phyloP scores from a whole-genome alignment of 2,888 invertebrate genomes.

The Campoplex capitator region DNA sequence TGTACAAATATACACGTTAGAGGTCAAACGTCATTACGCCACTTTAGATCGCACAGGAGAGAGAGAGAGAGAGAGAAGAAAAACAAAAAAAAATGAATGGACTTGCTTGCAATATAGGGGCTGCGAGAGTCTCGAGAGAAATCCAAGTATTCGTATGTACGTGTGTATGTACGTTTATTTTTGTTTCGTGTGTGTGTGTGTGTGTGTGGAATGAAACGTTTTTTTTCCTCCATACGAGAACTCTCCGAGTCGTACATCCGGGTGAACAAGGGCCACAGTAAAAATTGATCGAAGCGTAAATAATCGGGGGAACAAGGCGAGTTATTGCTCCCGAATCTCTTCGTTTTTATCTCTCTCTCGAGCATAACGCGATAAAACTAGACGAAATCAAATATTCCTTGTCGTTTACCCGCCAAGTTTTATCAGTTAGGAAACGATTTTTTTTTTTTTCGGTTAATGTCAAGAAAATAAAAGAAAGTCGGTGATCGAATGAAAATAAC shows the following conservation, averaged over 20 bases:
- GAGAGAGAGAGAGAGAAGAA: background rate
- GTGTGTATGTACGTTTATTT: background rate
- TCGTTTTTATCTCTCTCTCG: background rate
- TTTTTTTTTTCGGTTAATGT: background rate
- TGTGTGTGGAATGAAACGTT: constrained; percentile 26
- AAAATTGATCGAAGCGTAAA: too few species aligned
- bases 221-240: constrained; percentile 7
- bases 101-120: constrained; percentile 49
- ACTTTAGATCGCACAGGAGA: background rate
- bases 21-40: constrained; percentile 22
- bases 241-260: constrained; percentile 51
- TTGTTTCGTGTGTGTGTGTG: too few species aligned
- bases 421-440: background rate
- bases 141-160: constrained; percentile 9
- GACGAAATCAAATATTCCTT: background rate
- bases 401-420: background rate
- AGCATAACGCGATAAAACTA: background rate
- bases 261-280: too few species aligned
- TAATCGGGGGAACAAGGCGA: constrained; percentile 9
- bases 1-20: constrained; percentile 7
- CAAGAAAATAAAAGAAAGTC: background rate
- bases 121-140: constrained; percentile 39
- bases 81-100: constrained; percentile 45
- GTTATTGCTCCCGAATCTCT: constrained; percentile 12
- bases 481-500: background rate